phyloP scores from a whole-genome alignment of 2,888 invertebrate species.

The Scaptomyza flava region DNA sequence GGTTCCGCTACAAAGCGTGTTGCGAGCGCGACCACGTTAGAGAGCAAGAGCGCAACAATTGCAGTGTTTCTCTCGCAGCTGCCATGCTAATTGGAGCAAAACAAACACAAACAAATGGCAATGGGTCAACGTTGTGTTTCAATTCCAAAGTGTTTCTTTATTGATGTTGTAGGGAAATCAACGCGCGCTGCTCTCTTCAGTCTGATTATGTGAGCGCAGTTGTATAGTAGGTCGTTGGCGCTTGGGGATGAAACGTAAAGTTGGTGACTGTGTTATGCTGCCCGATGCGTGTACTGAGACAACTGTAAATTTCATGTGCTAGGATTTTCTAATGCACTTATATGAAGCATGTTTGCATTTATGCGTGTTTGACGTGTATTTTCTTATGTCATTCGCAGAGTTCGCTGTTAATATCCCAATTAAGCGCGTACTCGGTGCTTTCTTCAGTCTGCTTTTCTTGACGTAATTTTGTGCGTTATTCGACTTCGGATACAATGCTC shows the following conservation, averaged over 20 bases:
- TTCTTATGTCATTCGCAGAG: constrained; percentile 16
- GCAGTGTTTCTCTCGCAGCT: constrained; percentile 31
- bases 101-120: constrained; percentile 78
- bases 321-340: constrained; percentile 74
- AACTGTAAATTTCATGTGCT: constrained; percentile 80
- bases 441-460: background rate
- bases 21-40: constrained; percentile 10
- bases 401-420: constrained; percentile 3
- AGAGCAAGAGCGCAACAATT: constrained; percentile 18
- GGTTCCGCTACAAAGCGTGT: constrained; percentile 60
- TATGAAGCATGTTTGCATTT: constrained; percentile 18
- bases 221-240: constrained; percentile 61
- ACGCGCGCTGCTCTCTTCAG: constrained; percentile 1
- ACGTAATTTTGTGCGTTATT: background rate
- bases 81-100: constrained; percentile 75
- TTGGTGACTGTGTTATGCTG: constrained; percentile 42
- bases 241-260: constrained; percentile 6
- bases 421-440: background rate
- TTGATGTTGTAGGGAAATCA: constrained; percentile 43
- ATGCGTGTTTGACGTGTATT: constrained; percentile 1
- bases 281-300: constrained; percentile 73
- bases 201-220: constrained; percentile 22
- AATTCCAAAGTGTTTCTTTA: constrained; percentile 67
- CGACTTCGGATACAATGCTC: too few relatives aligned
- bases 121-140: constrained; percentile 65